Evolutionary conservation across 1,140 invertebrate species (phyloP), one percentile per base, ranked within the genome.

Genomic region (Mactra quadrangularis): DNA sequence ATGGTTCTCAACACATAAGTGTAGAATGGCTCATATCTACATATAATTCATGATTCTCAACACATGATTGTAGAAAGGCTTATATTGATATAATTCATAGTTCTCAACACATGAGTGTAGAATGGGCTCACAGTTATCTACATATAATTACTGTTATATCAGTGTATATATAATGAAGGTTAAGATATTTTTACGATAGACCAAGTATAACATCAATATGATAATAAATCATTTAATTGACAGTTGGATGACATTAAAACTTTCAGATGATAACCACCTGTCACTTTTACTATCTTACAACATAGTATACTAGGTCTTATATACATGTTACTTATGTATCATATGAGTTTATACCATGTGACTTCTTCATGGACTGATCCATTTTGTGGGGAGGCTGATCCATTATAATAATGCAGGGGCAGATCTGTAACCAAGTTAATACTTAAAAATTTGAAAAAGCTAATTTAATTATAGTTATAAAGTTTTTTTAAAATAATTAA

Each of bases 251-350:
- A 68, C 64, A 68, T 15, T 38, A n/a, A n/a, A n/a, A 25, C 31
- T 29, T 68, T 68, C n/a, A 7, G 17, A 50, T 68, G 64, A 47
- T 41, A 68, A 68, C 22, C 64, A 68, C 64, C 64, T 68, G 64
- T 68, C 64, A 68, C 47, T 1, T 0, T 6, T 29, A 41, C 41
- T 68, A 41, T 47, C 64, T n/a, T n/a, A 68, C 47, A 47, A 41
- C 35, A 31, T 9, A 68, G 41, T 50, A 68, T 68, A 19, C 47
- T 50, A 68, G n/a, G 31, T 47, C 64, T 15, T 41, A 68, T 55
- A 47, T 47, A 38, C 29, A 47, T 22, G 29, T 68, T n/a, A 47
- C 25, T 31, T 50, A 11, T 0, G 6, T 41, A 47, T 68, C 17
- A 68, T 27, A 29, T 68, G 41, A 68, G 38, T 41, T 6, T 64